phyloP scores from a whole-genome alignment of 1,140 invertebrate genomes.

The Lordiphosa clarofinis region DNA sequence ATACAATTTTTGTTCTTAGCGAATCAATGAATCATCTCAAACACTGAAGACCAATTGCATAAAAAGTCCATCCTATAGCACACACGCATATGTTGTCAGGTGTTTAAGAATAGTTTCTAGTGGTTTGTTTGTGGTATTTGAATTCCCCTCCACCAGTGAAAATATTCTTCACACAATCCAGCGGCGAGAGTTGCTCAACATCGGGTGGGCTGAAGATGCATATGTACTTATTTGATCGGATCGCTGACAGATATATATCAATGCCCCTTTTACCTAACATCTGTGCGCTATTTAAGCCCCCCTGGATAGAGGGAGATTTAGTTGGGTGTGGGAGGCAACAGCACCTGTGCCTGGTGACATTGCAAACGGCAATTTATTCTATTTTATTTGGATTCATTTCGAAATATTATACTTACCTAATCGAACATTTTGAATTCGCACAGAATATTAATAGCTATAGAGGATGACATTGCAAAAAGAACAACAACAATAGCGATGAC shows the following conservation, averaged over 20 bases:
- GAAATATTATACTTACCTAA: too few relatives aligned
- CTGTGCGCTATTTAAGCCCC: neutral
- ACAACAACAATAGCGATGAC: neutral
- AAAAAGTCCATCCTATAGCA: slow-evolving; percentile 20
- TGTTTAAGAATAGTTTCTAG: slow-evolving; percentile 74
- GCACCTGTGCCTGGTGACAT: neutral
- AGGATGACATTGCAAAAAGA: slow-evolving; percentile 2
- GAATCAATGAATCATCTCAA: too few relatives aligned
- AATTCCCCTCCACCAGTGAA: slow-evolving; percentile 23
- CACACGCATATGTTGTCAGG: slow-evolving; percentile 59
- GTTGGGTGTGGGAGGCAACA: neutral
- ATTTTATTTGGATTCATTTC: neutral
- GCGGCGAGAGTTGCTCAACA: slow-evolving; percentile 34
- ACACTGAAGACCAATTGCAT: too few relatives aligned
- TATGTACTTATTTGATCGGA: slow-evolving; percentile 19
- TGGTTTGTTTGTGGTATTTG: slow-evolving; percentile 56
- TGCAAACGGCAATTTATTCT: neutral
- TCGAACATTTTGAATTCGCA: slow-evolving; percentile 23
- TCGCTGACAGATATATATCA: slow-evolving; percentile 17
- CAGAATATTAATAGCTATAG: slow-evolving; percentile 38
- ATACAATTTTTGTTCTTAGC: too few relatives aligned
- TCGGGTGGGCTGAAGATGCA: slow-evolving; percentile 6
- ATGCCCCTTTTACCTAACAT: neutral
- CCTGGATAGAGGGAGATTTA: neutral
- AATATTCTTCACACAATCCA: slow-evolving; percentile 14